Percentiles rank a stretch among this genome's conserved stretches.
Conservation (phyloP, 2,888 invertebrate genomes). For the Drosophila villosipedis region DNA sequence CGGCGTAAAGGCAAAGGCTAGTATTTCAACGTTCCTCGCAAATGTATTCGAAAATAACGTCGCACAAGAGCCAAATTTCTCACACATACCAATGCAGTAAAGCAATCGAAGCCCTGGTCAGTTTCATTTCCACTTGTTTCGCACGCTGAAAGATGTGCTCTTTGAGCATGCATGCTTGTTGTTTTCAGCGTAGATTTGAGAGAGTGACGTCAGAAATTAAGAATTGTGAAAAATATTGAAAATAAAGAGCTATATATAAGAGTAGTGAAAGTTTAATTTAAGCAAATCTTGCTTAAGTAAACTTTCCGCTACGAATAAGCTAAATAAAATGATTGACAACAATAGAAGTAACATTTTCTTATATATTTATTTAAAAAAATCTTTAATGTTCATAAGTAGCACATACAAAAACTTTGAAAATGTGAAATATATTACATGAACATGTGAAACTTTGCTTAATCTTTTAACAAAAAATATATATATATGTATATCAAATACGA, state of each 20-base stretch:
- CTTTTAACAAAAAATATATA: neutral
- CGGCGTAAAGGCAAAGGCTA: slow-evolving; percentile 24
- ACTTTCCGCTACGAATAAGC: no score
- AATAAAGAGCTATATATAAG: neutral
- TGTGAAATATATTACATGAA: neutral
- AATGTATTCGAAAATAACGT: slow-evolving; percentile 72
- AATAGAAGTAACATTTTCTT: neutral
- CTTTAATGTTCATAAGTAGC: neutral
- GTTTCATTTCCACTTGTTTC: slow-evolving; percentile 44
- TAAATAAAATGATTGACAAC: neutral
- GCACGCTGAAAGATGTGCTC: slow-evolving; percentile 4
- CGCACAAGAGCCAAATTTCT: slow-evolving; percentile 50
- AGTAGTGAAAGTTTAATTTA: neutral
- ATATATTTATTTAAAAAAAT: neutral
- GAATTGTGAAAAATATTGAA: neutral
- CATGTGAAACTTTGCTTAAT: neutral
- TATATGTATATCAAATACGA: neutral
- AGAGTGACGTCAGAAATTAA: slow-evolving; percentile 29
- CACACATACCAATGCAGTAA: slow-evolving; percentile 40
- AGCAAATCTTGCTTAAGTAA: no score
- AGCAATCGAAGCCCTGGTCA: slow-evolving; percentile 43
- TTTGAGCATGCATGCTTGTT: neutral
- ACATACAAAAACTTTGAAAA: neutral
- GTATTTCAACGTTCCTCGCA: slow-evolving; percentile 64
- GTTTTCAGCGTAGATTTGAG: neutral